Conservation (phyloP, 2,888 invertebrate genomes). For the Caenorhabditis sp. region DNA sequence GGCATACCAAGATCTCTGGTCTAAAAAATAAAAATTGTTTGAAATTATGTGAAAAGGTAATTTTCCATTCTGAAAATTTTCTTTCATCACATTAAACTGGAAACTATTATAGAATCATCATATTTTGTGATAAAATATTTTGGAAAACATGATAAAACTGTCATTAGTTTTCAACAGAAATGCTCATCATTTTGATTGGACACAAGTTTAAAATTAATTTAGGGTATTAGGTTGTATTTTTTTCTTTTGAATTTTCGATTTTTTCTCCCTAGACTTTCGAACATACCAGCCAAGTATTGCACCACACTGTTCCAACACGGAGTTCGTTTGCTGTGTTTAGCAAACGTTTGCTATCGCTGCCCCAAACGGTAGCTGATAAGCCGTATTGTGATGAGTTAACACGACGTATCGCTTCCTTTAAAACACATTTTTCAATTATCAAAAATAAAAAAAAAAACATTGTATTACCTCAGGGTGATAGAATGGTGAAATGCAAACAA, state of each 20-base stretch:
- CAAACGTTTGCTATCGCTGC: conserved; percentile 72
- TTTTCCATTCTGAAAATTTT: too few species aligned
- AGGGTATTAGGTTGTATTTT: too few species aligned
- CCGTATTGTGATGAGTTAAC: conserved; percentile 75
- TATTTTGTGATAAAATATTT: too few species aligned
- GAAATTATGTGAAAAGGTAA: too few species aligned
- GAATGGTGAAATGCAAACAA: conserved; percentile 73
- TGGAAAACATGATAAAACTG: too few species aligned
- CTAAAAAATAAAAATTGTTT: conserved; percentile 23
- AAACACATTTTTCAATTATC: not conserved
- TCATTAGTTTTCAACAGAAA: too few species aligned
- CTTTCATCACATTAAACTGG: too few species aligned
- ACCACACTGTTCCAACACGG: conserved; percentile 76
- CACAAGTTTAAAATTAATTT: too few species aligned
- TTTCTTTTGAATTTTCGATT: too few species aligned
- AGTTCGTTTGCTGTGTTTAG: conserved; percentile 74
- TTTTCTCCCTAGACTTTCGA: too few species aligned
- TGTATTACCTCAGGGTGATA: conserved; percentile 56
- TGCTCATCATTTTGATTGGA: too few species aligned
- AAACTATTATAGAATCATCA: too few species aligned
- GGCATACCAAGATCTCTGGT: conserved; percentile 76
- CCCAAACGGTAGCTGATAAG: conserved; percentile 75
- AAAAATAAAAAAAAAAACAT: not conserved
- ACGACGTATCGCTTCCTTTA: conserved; percentile 72
- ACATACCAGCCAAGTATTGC: conserved; percentile 75